These are phyloP conservation scores for Blastomussa wellsi DNA, from an alignment of 92 coral and sea anemone species.

Conservation along the genomic window DNA sequence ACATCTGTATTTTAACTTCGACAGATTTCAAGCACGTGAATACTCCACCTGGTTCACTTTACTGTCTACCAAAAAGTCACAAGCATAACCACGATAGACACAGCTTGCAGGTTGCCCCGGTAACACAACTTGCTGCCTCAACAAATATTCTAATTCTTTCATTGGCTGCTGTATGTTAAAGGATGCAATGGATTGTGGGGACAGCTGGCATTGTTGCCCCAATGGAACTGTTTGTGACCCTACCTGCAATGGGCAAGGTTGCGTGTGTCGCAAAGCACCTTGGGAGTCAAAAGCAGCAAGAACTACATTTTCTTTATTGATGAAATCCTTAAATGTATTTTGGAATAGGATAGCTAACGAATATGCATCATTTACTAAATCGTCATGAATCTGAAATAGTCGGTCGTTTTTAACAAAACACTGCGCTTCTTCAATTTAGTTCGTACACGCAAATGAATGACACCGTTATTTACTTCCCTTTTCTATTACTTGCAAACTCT, in stretches of 20 bases:
- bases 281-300: constrained; percentile 66
- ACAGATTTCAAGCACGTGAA: constrained; percentile 1
- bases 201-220: constrained; percentile 82
- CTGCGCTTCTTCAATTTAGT: no score
- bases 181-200: constrained; percentile 72
- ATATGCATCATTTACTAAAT: background rate
- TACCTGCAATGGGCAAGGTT: constrained; percentile 42
- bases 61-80: constrained; percentile 14
- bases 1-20: background rate
- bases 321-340: constrained; percentile 51
- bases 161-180: constrained; percentile 71
- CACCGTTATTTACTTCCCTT: no score
- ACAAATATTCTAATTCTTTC: constrained; percentile 52
- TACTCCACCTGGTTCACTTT: background rate
- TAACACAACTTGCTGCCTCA: constrained; percentile 62
- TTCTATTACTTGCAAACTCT: no score
- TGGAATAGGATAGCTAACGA: constrained; percentile 40
- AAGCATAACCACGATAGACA: background rate
- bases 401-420: no score
- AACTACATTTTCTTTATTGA: constrained; percentile 51
- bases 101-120: constrained; percentile 60
- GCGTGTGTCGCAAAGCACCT: constrained; percentile 69
- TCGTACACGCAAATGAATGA: no score
- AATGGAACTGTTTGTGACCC: constrained; percentile 71
- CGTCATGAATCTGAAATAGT: background rate